These are phyloP conservation scores for Drosophila sucinea DNA, from an alignment of 1,140 invertebrate genomes.

Conservation along the genomic window DNA sequence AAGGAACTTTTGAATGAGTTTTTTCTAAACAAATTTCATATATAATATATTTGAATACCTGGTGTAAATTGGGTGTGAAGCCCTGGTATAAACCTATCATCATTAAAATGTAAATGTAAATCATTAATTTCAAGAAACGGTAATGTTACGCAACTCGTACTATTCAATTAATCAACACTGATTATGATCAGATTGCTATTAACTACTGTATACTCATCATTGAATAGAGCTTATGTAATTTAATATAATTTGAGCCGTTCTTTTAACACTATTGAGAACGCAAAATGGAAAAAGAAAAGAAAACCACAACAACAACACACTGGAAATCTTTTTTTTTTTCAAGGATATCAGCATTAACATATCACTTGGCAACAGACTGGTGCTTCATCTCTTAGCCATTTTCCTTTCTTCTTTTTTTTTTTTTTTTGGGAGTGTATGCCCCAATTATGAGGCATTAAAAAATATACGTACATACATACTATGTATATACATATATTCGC, in stretches of 20 bases:
- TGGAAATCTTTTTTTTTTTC: background rate
- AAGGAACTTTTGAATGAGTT: too few species aligned
- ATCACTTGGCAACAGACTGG: conserved; percentile 16
- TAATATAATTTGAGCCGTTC: background rate
- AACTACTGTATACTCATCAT: background rate
- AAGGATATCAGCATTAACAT: conserved; percentile 34
- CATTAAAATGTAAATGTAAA: conserved; percentile 40
- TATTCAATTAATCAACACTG: conserved; percentile 11
- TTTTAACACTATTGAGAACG: background rate
- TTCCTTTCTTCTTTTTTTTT: background rate
- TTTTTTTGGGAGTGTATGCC: conserved; percentile 45
- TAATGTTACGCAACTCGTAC: conserved; percentile 1
- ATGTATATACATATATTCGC: conserved; percentile 29
- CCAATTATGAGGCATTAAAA: conserved; percentile 80
- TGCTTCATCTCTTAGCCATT: too few species aligned
- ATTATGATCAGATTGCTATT: conserved; percentile 7
- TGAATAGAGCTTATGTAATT: background rate
- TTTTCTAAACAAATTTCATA: too few species aligned
- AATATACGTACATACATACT: conserved; percentile 40
- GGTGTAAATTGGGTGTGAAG: background rate
- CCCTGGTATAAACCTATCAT: background rate
- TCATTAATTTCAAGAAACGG: conserved; percentile 19
- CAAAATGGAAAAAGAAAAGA: background rate
- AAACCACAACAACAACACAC: background rate
- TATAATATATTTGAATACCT: too few species aligned